Evolutionary conservation across 2,888 invertebrate species (phyloP).

Genomic region (Spodoptera picta): DNA sequence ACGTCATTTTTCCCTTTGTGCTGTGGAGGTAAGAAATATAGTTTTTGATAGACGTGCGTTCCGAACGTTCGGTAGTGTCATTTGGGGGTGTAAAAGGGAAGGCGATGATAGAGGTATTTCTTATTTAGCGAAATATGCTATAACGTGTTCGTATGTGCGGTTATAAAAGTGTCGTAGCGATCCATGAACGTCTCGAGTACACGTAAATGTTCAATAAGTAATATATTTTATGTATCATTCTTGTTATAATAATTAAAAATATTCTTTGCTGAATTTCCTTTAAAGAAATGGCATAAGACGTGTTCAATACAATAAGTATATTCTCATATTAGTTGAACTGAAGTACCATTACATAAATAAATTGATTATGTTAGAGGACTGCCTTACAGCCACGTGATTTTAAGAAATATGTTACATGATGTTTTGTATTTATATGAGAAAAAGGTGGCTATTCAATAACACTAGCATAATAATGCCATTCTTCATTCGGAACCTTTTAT

Average conservation of each 20-base stretch:
- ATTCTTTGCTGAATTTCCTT: constrained; percentile 3
- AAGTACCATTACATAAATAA: too few relatives aligned
- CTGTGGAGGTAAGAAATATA: constrained; percentile 67
- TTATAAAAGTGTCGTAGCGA: constrained; percentile 51
- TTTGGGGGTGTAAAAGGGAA: constrained; percentile 68
- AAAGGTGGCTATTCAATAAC: too few relatives aligned
- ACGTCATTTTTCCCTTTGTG: constrained; percentile 72
- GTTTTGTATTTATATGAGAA: too few relatives aligned
- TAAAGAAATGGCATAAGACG: constrained; percentile 7
- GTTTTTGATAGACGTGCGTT: constrained; percentile 72
- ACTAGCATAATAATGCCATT: too few relatives aligned
- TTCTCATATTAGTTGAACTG: too few relatives aligned
- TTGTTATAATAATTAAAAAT: constrained; percentile 33
- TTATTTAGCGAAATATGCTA: constrained; percentile 74
- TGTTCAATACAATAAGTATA: constrained; percentile 5
- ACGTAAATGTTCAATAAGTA: constrained; percentile 19
- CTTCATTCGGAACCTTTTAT: too few relatives aligned
- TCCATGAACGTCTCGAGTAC: constrained; percentile 38
- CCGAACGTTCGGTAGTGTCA: constrained; percentile 60
- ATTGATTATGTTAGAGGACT: too few relatives aligned
- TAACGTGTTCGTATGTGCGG: constrained; percentile 54
- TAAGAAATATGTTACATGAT: too few relatives aligned
- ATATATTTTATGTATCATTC: constrained; percentile 16
- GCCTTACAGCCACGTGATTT: too few relatives aligned
- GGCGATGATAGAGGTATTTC: constrained; percentile 74